Evolutionary conservation across 1,140 invertebrate species (phyloP).

Genomic region (Euschistus heros): DNA sequence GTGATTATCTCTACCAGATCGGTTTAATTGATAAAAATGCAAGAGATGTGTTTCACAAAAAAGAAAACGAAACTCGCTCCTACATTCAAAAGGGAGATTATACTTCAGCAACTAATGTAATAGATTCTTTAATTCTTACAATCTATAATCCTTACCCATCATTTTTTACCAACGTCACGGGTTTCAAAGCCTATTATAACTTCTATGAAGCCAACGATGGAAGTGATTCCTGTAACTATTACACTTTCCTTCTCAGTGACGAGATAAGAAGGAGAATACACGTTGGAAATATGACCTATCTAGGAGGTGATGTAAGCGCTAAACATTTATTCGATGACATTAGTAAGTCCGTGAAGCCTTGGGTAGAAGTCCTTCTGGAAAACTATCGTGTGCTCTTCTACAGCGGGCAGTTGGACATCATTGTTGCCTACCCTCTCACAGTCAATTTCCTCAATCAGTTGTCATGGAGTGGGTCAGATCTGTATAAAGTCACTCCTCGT

Average conservation of each 20-base stretch:
- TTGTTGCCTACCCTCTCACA: background rate
- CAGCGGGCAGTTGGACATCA: background rate
- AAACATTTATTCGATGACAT: background rate
- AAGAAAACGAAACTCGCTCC: constrained; percentile 16
- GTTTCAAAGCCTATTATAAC: background rate
- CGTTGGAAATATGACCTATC: background rate
- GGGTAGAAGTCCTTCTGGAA: background rate
- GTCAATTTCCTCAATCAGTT: background rate
- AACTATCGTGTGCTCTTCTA: background rate
- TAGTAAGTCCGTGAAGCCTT: background rate
- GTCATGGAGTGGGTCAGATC: background rate
- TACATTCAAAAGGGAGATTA: background rate
- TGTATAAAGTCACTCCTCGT: background rate
- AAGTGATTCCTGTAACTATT: background rate
- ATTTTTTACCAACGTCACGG: background rate
- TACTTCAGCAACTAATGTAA: background rate
- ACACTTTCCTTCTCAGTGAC: background rate
- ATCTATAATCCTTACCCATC: background rate
- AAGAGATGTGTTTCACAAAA: constrained; percentile 18
- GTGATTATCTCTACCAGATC: constrained; percentile 68
- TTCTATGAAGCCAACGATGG: background rate
- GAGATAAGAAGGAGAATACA: background rate
- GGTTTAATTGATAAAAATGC: constrained; percentile 38
- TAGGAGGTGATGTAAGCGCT: background rate
- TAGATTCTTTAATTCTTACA: background rate